Percentiles rank a stretch among this genome's conserved stretches.
phyloP scores from a whole-genome alignment of 2,888 invertebrate species.

The Proisotoma minuta region DNA sequence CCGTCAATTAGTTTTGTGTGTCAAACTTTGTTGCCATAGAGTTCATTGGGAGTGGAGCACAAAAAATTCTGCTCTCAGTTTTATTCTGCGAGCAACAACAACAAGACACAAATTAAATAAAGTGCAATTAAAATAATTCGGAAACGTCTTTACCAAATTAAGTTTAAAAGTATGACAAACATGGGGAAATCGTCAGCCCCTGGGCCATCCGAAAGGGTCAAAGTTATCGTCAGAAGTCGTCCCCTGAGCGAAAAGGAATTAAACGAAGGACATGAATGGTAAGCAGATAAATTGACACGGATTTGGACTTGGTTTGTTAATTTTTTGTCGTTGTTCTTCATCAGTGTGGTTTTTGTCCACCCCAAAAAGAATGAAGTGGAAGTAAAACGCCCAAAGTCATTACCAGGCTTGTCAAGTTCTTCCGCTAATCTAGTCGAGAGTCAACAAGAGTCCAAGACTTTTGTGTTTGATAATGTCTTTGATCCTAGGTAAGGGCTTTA shows the following conservation, averaged over 20 bases:
- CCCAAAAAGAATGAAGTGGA: conserved; percentile 84
- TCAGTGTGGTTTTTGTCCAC: conserved; percentile 72
- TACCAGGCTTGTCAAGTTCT: conserved; percentile 28
- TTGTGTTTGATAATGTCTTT: conserved; percentile 97
- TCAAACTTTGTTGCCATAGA: too few species aligned
- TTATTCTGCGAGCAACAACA: too few species aligned
- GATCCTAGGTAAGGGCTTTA: conserved; percentile 64
- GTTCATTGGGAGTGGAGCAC: too few species aligned
- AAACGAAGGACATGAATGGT: conserved; percentile 63
- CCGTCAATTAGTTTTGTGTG: too few species aligned
- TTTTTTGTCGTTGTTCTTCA: neutral
- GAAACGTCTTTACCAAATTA: too few species aligned
- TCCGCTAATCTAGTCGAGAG: too few species aligned
- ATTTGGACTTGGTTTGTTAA: neutral
- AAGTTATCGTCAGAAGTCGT: conserved; percentile 94
- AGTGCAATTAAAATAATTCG: too few species aligned
- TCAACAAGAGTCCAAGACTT: conserved; percentile 69
- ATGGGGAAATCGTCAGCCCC: neutral
- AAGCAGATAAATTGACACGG: too few species aligned
- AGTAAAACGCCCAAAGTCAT: conserved; percentile 68
- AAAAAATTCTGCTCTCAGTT: too few species aligned
- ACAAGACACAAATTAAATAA: too few species aligned
- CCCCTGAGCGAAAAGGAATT: conserved; percentile 87
- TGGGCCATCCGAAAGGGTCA: conserved; percentile 69
- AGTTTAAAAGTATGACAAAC: too few species aligned